Evolutionary conservation across 2,113 vertebrate species (phyloP).

Genomic region (Genyomyrus donnyi): DNA sequence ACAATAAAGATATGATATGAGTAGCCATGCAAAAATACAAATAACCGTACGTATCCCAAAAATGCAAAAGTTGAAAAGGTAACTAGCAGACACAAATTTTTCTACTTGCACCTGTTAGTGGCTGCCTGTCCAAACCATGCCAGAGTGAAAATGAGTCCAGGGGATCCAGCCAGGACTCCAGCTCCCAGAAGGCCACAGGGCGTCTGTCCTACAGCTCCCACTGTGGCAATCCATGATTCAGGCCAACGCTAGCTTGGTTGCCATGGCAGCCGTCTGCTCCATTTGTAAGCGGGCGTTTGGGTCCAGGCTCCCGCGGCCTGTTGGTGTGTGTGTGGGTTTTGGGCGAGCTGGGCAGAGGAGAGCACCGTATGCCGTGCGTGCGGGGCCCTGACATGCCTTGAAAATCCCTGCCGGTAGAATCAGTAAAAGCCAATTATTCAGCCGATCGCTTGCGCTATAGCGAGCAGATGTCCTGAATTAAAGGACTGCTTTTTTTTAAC

Average conservation of each 20-base stretch:
- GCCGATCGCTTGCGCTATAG: not conserved
- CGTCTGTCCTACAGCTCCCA: not conserved
- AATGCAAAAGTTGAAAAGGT: not conserved
- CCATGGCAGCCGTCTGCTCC: conserved; percentile 4
- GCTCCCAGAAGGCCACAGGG: conserved; percentile 1
- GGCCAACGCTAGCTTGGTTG: not conserved
- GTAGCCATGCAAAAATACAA: not conserved
- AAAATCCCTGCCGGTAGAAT: not conserved
- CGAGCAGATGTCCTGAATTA: conserved; percentile 4
- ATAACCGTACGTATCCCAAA: not conserved
- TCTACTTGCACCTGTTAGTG: not conserved
- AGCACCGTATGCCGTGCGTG: not conserved
- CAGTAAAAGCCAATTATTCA: conserved; percentile 1
- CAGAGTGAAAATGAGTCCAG: not conserved
- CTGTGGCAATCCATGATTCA: not conserved
- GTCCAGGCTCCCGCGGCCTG: not conserved
- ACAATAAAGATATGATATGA: not conserved
- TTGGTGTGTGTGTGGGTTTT: not conserved
- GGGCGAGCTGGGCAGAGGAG: not conserved
- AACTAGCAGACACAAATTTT: not conserved
- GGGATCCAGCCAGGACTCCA: not conserved
- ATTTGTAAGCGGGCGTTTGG: not conserved
- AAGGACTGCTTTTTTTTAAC: not conserved
- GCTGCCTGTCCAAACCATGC: not conserved
- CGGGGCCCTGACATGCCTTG: not conserved